Evolutionary conservation across 1,140 invertebrate species (phyloP), one percentile per base, ranked within the genome.

Genomic region (Acromyrmex heyeri): DNA sequence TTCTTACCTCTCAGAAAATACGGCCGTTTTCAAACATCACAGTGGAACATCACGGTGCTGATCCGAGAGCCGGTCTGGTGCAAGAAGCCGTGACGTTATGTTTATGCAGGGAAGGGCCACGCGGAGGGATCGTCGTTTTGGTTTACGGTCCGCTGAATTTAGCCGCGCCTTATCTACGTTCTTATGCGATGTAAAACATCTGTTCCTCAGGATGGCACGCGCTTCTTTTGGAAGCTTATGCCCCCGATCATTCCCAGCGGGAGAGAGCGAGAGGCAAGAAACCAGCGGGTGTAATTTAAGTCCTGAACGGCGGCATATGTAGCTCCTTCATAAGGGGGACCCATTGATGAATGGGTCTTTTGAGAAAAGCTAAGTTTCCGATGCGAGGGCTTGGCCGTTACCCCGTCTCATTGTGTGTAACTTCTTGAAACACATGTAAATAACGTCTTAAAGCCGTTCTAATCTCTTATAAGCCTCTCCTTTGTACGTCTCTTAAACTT

Each of bases 111-210:
- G 8, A 76, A 70, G 64, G 82, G 62, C 24, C 87, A 89, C 79
- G 86, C 89, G 86, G 87, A 87, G 90, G 87, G 85, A 86, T 90
- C 75, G 89, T 92, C 91, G 91, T 93, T 93, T 94, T 89, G 82
- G 87, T 92, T 94, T 94, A 94, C 87, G 94, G 93, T 95, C 93
- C 91, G 91, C n/a, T 79, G 93, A 90, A 86, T 88, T 86, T 88
- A 91, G 90, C 92, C 93, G 91, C 92, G 90, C 92, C 93, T 93
- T 92, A 92, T 93, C 90, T 90, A 88, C 87, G 79, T 90, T 90
- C 88, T 90, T 89, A 69, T 24, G 4, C 79, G 86, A 89, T 78
- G 53, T 76, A 81, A 82, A 90, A 86, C 87, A 77, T 89, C 83
- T 86, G 70, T 62, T 53, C 48, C 16, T 27, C 76, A 24, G 44